Conservation (phyloP, 2,888 invertebrate genomes). For the Tipula helvola region DNA sequence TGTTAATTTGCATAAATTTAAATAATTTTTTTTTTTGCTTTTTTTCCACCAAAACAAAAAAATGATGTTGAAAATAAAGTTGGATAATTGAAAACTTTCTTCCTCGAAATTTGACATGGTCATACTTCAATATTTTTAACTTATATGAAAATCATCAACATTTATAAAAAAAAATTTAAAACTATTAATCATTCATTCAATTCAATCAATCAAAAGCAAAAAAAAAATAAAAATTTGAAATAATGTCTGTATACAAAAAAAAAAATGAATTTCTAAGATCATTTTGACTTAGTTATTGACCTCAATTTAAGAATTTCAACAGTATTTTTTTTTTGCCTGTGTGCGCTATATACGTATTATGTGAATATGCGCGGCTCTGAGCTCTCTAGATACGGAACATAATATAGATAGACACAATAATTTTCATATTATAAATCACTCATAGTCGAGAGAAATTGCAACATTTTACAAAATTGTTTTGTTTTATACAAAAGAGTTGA, state of each 20-base stretch:
- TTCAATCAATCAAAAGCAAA: neutral
- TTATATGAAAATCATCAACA: neutral
- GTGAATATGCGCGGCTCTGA: neutral
- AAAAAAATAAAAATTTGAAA: neutral
- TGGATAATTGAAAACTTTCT: neutral
- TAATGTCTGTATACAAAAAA: neutral
- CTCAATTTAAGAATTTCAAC: neutral
- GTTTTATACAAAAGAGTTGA: neutral
- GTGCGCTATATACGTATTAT: neutral
- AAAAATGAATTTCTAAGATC: neutral
- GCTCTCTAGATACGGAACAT: neutral
- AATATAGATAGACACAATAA: neutral
- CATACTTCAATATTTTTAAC: neutral
- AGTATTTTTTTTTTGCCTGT: neutral
- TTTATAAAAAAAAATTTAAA: neutral
- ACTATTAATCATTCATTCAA: neutral
- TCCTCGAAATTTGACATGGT: neutral
- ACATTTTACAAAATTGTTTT: neutral
- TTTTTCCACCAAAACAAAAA: neutral
- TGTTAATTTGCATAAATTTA: neutral
- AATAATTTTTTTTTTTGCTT: too few species aligned
- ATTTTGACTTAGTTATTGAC: slow-evolving; percentile 4
- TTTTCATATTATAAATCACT: neutral
- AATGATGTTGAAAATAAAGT: neutral
- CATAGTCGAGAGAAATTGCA: neutral